Conservation (phyloP, 1,140 invertebrate genomes). For the Gryon sp. region DNA sequence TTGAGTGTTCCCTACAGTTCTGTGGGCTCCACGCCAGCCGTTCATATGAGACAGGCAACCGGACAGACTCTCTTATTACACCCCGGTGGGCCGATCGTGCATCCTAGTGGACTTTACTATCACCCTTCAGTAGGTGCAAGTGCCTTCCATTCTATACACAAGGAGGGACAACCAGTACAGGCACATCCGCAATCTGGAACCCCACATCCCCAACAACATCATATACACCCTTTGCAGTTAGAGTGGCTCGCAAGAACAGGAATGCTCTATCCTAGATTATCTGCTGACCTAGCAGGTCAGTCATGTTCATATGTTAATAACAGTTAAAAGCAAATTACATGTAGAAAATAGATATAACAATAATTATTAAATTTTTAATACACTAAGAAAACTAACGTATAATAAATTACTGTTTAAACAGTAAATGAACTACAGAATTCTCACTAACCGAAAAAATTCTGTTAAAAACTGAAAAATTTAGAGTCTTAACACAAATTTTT, state of each 20-base stretch:
- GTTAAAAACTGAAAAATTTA: too few species aligned
- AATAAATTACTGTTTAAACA: too few species aligned
- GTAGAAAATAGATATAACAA: not conserved
- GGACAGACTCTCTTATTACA: constrained; percentile 73
- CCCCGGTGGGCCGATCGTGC: constrained; percentile 72
- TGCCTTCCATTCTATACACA: constrained; percentile 78
- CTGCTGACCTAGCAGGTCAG: constrained; percentile 81
- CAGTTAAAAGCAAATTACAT: not conserved
- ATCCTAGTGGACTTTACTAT: constrained; percentile 74
- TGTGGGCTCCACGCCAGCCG: constrained; percentile 52
- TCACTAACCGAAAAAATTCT: too few species aligned
- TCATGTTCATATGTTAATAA: too few species aligned
- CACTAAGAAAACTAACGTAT: too few species aligned
- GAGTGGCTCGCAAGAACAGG: constrained; percentile 91
- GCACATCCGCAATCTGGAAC: constrained; percentile 70
- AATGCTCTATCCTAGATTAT: constrained; percentile 91
- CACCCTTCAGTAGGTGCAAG: constrained; percentile 72
- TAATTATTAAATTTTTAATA: too few species aligned
- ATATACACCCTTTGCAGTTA: constrained; percentile 89
- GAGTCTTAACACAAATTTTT: too few species aligned
- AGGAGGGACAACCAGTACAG: constrained; percentile 71
- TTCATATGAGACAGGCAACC: constrained; percentile 66
- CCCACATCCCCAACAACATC: constrained; percentile 74
- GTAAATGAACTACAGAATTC: too few species aligned
- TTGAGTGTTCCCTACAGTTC: constrained; percentile 65